These are phyloP conservation scores for Tetramorium alpestre DNA, from an alignment of 1,140 invertebrate species.

Conservation along the genomic window DNA sequence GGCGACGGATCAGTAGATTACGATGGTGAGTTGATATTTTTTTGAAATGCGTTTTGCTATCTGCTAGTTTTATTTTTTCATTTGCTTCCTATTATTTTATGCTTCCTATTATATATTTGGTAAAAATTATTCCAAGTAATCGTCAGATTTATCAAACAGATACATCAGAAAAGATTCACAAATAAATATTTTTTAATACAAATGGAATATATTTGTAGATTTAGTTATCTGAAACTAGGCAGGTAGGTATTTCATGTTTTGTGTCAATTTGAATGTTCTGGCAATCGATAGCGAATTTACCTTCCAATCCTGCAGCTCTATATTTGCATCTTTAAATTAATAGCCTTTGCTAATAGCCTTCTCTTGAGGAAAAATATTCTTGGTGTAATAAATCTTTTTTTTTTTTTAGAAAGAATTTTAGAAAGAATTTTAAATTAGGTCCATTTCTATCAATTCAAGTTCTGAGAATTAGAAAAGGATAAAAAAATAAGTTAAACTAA, in stretches of 20 bases:
- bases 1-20: constrained; percentile 89
- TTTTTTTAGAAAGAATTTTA: no score
- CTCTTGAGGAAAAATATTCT: no score
- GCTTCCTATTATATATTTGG: not conserved
- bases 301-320: not conserved
- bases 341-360: no score
- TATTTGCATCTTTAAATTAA: no score
- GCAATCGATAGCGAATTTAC: not conserved
- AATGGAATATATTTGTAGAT: not conserved
- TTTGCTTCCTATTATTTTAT: constrained; percentile 26
- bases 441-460: no score
- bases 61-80: not conserved
- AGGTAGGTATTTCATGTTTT: not conserved
- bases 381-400: no score
- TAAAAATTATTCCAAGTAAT: not conserved
- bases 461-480: no score
- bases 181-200: not conserved
- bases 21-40: constrained; percentile 85
- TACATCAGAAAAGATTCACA: not conserved
- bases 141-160: not conserved
- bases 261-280: not conserved
- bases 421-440: no score
- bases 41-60: not conserved
- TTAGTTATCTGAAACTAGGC: not conserved
- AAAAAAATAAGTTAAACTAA: no score